Conservation (phyloP, 30 jellyfish, hydroid and myxozoan genomes). For the Cassiopea andromeda region DNA sequence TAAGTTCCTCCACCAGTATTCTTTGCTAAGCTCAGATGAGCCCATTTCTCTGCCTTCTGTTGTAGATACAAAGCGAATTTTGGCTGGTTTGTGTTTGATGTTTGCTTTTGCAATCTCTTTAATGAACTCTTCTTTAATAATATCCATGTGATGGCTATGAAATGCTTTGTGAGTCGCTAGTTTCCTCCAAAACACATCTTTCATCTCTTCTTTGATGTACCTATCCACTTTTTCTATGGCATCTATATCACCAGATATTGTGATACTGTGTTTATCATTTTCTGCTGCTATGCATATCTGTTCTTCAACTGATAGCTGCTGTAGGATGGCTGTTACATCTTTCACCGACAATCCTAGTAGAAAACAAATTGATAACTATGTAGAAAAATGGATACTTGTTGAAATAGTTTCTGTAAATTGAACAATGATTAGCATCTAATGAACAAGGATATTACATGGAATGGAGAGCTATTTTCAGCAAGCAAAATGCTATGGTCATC, state of each 20-base stretch:
- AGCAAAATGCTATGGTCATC: too few relatives aligned
- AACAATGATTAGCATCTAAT: too few relatives aligned
- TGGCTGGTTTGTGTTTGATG: conserved; percentile 23
- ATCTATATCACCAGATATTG: conserved; percentile 70
- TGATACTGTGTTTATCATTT: conserved; percentile 58
- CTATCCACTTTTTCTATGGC: conserved; percentile 51
- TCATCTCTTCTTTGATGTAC: conserved; percentile 17
- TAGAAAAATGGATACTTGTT: too few relatives aligned
- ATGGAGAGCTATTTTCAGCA: too few relatives aligned
- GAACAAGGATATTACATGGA: too few relatives aligned
- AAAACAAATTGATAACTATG: background rate
- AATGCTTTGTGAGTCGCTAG: conserved; percentile 70
- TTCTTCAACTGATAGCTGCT: conserved; percentile 24
- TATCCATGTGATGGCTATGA: conserved; percentile 80
- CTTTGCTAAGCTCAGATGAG: conserved; percentile 26
- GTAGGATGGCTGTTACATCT: conserved; percentile 41
- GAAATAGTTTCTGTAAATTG: too few relatives aligned
- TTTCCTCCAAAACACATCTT: conserved; percentile 64
- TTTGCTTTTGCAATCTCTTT: conserved; percentile 35
- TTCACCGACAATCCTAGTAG: conserved; percentile 52
- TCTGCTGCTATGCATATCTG: conserved; percentile 71
- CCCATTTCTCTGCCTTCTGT: conserved; percentile 42
- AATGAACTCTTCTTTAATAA: conserved; percentile 41
- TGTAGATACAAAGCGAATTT: conserved; percentile 43
- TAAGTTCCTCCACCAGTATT: conserved; percentile 74